These are phyloP conservation scores for Sinopyrophorus schimmeli DNA, from an alignment of 2,888 invertebrate species.

Conservation along the genomic window DNA sequence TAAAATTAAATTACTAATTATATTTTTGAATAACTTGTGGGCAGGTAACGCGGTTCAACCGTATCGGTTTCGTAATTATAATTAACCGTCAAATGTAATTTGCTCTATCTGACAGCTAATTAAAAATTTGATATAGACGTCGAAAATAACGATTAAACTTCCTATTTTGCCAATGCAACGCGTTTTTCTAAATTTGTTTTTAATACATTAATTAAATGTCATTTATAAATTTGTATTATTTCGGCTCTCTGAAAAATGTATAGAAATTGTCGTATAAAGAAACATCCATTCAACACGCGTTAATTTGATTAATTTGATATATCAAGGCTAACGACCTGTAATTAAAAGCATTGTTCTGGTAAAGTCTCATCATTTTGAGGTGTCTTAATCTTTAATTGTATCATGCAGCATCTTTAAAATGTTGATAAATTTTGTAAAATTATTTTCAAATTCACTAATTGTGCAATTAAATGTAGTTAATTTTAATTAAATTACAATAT, in stretches of 20 bases:
- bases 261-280: too few relatives aligned
- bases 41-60: constrained; percentile 36
- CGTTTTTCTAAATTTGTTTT: too few relatives aligned
- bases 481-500: too few relatives aligned
- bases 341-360: constrained; percentile 19
- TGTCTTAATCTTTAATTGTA: too few relatives aligned
- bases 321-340: constrained; percentile 16
- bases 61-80: constrained; percentile 49
- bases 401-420: too few relatives aligned
- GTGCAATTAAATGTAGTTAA: too few relatives aligned
- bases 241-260: too few relatives aligned
- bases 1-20: constrained; percentile 41
- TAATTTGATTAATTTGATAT: constrained; percentile 14
- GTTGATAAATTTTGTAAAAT: too few relatives aligned
- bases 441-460: too few relatives aligned
- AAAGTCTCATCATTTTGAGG: constrained; percentile 15
- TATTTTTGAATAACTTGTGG: constrained; percentile 37
- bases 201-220: too few relatives aligned
- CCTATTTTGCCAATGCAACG: constrained; percentile 11
- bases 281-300: constrained; percentile 4
- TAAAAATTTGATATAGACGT: constrained; percentile 51
- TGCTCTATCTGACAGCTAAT: constrained; percentile 54
- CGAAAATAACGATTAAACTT: constrained; percentile 24
- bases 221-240: too few relatives aligned
- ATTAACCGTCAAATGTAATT: constrained; percentile 53